Evolutionary conservation across 1,140 invertebrate species (phyloP).

Genomic region (Drosophila neocordata): DNA sequence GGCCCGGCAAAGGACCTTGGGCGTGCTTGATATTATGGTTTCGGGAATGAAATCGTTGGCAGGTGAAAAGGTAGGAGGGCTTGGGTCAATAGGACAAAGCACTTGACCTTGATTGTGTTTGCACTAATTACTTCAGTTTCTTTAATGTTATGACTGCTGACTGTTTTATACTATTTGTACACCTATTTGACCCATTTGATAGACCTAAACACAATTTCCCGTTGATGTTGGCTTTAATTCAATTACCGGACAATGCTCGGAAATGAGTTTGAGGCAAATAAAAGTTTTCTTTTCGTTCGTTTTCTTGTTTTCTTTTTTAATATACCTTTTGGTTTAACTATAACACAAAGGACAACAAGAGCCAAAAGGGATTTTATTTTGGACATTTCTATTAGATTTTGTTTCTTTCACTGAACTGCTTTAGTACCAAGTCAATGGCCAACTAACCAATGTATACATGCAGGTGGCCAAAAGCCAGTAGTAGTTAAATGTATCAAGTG

Average conservation of each 20-base stretch:
- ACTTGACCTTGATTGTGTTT: constrained; percentile 79
- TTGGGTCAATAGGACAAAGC: constrained; percentile 73
- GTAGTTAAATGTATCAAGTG: constrained; percentile 27
- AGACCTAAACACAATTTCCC: constrained; percentile 39
- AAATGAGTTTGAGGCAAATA: constrained; percentile 18
- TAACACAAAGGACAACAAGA: constrained; percentile 43
- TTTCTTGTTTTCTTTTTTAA: no score
- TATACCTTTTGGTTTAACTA: constrained; percentile 54
- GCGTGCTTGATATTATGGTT: constrained; percentile 6
- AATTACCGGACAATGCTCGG: constrained; percentile 65
- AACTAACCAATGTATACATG: constrained; percentile 18
- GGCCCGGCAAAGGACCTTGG: constrained; percentile 62
- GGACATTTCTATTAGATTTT: constrained; percentile 37
- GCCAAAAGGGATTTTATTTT: constrained; percentile 39
- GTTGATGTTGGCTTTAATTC: constrained; percentile 54
- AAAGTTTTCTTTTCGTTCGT: constrained; percentile 21
- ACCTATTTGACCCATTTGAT: constrained; percentile 49
- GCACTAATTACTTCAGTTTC: constrained; percentile 71
- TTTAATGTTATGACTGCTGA: constrained; percentile 75
- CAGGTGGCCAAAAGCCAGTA: constrained; percentile 17
- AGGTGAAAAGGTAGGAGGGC: not conserved
- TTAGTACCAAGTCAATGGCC: constrained; percentile 19
- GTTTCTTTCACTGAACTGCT: constrained; percentile 13
- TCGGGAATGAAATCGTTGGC: not conserved
- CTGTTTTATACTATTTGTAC: constrained; percentile 53